These are phyloP conservation scores for Myotis myotis DNA, from an alignment of 2,797 vertebrate species.

Conservation along the genomic window DNA sequence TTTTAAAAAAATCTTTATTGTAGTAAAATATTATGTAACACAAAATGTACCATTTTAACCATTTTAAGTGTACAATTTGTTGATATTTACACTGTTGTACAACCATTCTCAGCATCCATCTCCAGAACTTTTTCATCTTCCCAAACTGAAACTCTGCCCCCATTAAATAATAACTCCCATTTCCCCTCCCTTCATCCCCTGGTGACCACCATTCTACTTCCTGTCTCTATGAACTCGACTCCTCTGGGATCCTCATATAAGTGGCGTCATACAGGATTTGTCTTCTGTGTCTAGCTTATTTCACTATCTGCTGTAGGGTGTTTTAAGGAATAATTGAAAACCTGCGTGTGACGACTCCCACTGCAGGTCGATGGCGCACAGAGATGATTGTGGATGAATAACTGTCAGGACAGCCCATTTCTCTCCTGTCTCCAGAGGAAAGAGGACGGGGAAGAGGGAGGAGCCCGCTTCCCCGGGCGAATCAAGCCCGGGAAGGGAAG, in stretches of 20 bases:
- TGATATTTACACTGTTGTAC: not conserved
- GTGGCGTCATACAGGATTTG: not conserved
- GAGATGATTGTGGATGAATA: not conserved
- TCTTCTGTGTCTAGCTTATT: not conserved
- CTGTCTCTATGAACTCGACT: not conserved
- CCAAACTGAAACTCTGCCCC: not conserved
- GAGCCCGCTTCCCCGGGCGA: rapidly evolving
- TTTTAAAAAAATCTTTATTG: not conserved
- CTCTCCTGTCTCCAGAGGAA: not conserved
- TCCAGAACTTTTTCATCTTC: not conserved
- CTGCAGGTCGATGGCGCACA: not conserved
- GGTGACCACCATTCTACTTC: not conserved
- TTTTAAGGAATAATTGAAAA: not conserved
- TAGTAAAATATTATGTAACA: not conserved
- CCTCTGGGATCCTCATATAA: not conserved
- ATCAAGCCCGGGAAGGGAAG: not conserved
- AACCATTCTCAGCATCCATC: too few relatives aligned
- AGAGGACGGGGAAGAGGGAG: not conserved
- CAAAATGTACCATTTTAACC: not conserved
- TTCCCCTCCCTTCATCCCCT: too few relatives aligned
- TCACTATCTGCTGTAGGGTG: not conserved
- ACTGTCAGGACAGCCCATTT: not conserved
- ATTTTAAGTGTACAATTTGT: not conserved
- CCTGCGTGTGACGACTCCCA: too few relatives aligned
- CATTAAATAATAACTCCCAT: not conserved